A percentile compares a stretch with the other conserved stretches of the same genome.
phyloP scores from a whole-genome alignment of 2,797 vertebrate genomes.

The Thaleichthys pacificus region DNA sequence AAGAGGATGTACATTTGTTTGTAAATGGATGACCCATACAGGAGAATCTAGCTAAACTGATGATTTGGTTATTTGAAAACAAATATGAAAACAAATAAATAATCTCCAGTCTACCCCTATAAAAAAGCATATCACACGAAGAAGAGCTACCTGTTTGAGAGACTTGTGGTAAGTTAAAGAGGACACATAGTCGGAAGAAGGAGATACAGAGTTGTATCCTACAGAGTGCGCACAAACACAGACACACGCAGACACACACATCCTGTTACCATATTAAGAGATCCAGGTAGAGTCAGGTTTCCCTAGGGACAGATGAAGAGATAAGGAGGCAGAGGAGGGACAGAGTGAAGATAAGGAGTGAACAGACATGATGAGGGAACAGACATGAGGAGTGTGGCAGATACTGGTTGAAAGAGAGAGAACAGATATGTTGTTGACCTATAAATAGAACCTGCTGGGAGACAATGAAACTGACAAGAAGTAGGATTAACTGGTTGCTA shows the following conservation, averaged over 20 bases:
- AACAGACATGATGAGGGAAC: not conserved
- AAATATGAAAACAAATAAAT: not conserved
- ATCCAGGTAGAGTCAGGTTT: slow-evolving; percentile 51
- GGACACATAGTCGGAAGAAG: not conserved
- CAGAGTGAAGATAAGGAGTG: slow-evolving; percentile 22
- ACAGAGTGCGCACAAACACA: not conserved
- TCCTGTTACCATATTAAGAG: slow-evolving; percentile 40
- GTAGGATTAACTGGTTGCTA: not conserved
- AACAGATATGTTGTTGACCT: not conserved
- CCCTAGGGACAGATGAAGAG: slow-evolving; percentile 57
- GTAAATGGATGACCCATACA: not conserved
- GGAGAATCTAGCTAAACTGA: not conserved
- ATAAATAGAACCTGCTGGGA: too few species aligned
- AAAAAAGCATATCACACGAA: too few species aligned
- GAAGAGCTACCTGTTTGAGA: too few species aligned
- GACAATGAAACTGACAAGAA: not conserved
- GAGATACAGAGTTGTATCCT: not conserved
- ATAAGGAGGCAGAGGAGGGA: slow-evolving; percentile 57
- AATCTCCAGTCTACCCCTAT: too few species aligned
- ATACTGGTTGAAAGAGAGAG: slow-evolving; percentile 46
- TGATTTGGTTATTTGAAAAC: too few species aligned
- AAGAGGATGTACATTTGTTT: not conserved
- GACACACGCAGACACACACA: slow-evolving; percentile 33
- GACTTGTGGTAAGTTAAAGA: not conserved
- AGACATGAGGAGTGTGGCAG: not conserved